Conservation (phyloP, 2,888 invertebrate genomes). For the Girardia tigrina region DNA sequence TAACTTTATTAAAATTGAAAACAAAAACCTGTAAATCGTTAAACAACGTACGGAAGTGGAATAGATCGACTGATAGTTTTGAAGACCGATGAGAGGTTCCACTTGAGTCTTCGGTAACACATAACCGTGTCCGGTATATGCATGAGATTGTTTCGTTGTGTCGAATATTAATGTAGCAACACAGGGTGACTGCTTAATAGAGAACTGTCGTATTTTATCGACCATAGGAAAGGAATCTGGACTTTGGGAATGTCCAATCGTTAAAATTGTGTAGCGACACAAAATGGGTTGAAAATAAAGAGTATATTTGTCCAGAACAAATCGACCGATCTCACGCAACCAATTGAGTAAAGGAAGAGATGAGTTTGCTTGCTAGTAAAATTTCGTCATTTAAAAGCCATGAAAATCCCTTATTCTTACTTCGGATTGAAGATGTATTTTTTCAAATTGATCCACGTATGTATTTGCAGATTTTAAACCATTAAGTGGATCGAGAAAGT, state of each 20-base stretch:
- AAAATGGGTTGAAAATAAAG: background rate
- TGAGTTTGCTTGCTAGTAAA: background rate
- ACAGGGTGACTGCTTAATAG: background rate
- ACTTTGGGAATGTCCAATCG: background rate
- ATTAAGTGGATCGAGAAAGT: conserved; percentile 11
- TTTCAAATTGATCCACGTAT: background rate
- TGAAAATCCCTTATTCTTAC: background rate
- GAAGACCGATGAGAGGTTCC: conserved; percentile 17
- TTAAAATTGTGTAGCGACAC: background rate
- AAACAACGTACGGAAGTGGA: background rate
- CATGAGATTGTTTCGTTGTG: conserved; percentile 24
- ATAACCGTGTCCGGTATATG: conserved; percentile 30
- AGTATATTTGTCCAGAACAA: conserved; percentile 14
- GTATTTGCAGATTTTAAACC: background rate
- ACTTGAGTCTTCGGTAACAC: conserved; percentile 5
- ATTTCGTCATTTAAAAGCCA: background rate
- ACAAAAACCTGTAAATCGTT: too few relatives aligned
- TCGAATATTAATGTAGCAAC: conserved; percentile 6
- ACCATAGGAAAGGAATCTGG: background rate
- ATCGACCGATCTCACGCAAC: background rate
- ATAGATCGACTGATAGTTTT: conserved; percentile 29
- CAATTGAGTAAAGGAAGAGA: conserved; percentile 7
- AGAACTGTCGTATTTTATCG: background rate
- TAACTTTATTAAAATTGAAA: too few relatives aligned
- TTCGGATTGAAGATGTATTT: background rate